Conservation (phyloP, 2,888 invertebrate genomes). For the Pristionchus arcanus region DNA sequence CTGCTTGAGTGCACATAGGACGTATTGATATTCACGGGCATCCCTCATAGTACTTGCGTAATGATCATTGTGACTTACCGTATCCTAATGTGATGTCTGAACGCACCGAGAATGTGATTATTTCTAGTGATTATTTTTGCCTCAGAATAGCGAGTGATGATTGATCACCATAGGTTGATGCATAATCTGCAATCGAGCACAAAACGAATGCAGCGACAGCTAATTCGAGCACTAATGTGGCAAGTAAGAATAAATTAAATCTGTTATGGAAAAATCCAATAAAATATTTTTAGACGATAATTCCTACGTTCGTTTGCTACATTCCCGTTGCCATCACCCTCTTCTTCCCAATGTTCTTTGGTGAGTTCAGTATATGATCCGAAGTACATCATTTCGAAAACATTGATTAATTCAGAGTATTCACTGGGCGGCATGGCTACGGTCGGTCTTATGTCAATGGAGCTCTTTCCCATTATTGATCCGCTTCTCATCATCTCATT, state of each 20-base stretch:
- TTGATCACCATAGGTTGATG: neutral
- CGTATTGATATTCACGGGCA: neutral
- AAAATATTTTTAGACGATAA: neutral
- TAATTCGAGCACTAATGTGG: neutral
- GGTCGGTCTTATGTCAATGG: neutral
- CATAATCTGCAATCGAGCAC: neutral
- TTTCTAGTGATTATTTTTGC: neutral
- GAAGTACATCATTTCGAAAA: neutral
- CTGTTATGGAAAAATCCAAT: neutral
- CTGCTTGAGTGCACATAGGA: neutral
- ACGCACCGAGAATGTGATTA: neutral
- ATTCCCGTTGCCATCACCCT: neutral
- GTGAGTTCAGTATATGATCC: neutral
- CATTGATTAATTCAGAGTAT: neutral
- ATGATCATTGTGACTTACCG: neutral
- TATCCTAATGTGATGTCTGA: neutral
- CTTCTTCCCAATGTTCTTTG: neutral
- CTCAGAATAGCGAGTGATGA: neutral
- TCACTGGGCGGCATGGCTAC: neutral
- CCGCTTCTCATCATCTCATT: neutral
- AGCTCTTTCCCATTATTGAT: conserved; percentile 1
- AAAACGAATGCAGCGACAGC: neutral
- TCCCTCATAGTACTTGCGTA: neutral
- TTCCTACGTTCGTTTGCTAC: neutral
- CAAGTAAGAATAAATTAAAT: neutral